Evolutionary conservation across 2,888 invertebrate species (phyloP), one percentile per base, ranked within the genome.

Genomic region (Craniophora ligustri): DNA sequence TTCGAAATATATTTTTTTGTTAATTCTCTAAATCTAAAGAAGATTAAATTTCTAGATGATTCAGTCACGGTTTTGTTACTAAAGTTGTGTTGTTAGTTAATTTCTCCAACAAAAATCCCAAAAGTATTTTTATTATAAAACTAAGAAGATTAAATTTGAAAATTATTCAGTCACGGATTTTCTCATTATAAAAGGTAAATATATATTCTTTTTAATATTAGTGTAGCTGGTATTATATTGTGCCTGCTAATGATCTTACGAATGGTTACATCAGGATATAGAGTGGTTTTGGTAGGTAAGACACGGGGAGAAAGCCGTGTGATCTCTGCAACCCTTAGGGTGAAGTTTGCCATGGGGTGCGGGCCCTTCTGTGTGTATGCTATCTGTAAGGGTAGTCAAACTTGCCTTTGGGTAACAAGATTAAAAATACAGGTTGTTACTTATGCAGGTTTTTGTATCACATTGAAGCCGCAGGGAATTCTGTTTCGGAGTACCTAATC

Each of bases 271-370:
- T 40, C 7, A 11, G 5, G 11, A 39, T 15, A 31, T 21, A 7
- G 10, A 65, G 36, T 35, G 31, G 10, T 30, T 47, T 42, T 21
- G 26, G 38, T 42, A 46, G n/a, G n/a, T 28, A 11, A 11, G 13
- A 32, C 7, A 28, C 10, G n/a, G 57, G 31, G 53, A 38, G 28
- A 32, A 36, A 35, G 15, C 38, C 13, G 13, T 21, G 26, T 21
- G 34, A 58, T 62, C 38, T 62, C 41, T 10, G 10, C 32, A 32
- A 28, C 36, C 36, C 38, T 35, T n/a, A 6, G 51, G 67, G 40
- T 41, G 30, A 19, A 11, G 30, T 61, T 19, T 16, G 26, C 16
- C 21, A 30, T 51, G 38, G 54, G 67, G 62, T 6, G 45, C n/a
- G 30, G 8, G 6, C 8, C 36, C 45, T 46, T 26, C 4, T 11